Evolutionary conservation across 2,888 invertebrate species (phyloP), one percentile per base, ranked within the genome.

Genomic region (Rotaria macrura): DNA sequence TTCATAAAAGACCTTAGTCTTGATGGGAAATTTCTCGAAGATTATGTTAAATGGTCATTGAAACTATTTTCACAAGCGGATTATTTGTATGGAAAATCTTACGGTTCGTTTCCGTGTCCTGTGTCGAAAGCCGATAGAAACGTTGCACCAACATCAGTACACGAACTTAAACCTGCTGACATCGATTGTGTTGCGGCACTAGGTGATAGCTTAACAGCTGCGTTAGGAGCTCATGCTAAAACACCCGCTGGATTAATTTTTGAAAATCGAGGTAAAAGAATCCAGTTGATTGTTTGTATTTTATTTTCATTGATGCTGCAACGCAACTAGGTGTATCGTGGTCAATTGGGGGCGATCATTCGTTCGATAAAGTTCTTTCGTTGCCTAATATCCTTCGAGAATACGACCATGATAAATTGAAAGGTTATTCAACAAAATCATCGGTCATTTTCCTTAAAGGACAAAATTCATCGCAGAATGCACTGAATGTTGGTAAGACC

Each of bases 191-290:
- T 89, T 14, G 89, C 88, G 12, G 89, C 89, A 0, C 86, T 89
- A 84, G 89, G 89, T n/a, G 89, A 89, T 85, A 89, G 89, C 2
- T 84, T 89, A 5, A 89, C 89, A 43, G 87, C 89, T 84, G 89
- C 89, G 17, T 89, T 89, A 87, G 89, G 89, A 10, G 88, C 89
- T 6, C 87, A 89, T 34, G 89, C 89, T 23, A 84, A 72, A 1
- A 88, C 88, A 55, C 88, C 89, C 57, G 43, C 89, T n/a, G 88
- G 88, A 38, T 88, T 88, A 83, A 72, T 89, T 38, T 87, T 88
- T 14, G 88, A 89, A 85, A 89, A 88, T 84, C 85, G 89, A 79
- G 89, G 89, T 14, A 86, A 20, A 7, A 52, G 3, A 4, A 23
- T 52, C 23, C 6, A 17, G 12, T 1, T 34, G 0, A 7, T 17